These are phyloP conservation scores for Hemiprocne comata DNA, from an alignment of 2,113 vertebrate genomes.

Conservation along the genomic window DNA sequence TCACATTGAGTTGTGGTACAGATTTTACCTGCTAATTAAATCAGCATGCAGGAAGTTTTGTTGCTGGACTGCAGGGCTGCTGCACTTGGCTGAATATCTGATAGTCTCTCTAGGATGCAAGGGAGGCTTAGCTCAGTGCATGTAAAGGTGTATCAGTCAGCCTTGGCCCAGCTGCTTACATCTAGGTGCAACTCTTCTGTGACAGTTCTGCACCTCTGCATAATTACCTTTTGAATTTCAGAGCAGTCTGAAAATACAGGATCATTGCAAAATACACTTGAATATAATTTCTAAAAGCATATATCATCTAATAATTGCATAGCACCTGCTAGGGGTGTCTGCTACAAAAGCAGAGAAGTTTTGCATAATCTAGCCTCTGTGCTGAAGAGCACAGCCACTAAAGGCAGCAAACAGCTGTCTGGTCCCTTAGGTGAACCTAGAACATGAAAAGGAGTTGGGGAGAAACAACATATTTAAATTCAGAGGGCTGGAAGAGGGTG, in stretches of 20 bases:
- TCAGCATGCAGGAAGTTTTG: accelerated
- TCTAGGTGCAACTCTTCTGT: neutral
- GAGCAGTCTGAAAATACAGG: neutral
- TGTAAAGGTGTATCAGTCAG: neutral
- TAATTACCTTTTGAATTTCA: neutral
- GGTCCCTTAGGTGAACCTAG: neutral
- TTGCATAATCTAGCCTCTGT: neutral
- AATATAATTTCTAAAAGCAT: neutral
- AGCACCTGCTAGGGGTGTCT: neutral
- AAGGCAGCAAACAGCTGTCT: neutral
- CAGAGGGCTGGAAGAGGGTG: neutral
- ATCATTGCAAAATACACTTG: neutral
- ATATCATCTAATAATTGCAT: neutral
- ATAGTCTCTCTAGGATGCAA: neutral
- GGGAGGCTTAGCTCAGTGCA: neutral
- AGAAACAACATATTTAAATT: neutral
- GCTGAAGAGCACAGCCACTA: neutral
- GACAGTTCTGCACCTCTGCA: neutral
- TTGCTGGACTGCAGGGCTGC: neutral
- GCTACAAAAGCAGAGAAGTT: neutral
- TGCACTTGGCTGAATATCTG: neutral
- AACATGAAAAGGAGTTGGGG: neutral
- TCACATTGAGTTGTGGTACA: neutral
- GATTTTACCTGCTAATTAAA: neutral
- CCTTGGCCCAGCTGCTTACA: neutral